Percentiles rank a stretch among this genome's conserved stretches.
These are phyloP conservation scores for Trypoxylon attenuatum DNA, from an alignment of 2,888 invertebrate species.

Conservation along the genomic window DNA sequence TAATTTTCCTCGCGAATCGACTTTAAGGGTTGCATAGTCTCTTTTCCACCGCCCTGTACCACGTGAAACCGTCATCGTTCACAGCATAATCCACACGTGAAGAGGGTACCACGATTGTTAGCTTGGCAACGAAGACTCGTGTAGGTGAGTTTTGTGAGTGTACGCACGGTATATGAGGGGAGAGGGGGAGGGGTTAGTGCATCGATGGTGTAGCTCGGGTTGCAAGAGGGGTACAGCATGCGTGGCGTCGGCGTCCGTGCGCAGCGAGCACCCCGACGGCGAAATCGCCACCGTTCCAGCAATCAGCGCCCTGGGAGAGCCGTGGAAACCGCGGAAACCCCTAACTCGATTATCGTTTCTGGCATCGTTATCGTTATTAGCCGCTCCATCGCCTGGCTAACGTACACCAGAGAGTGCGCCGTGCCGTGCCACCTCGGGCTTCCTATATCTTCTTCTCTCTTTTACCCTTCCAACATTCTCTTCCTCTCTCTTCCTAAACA, in stretches of 20 bases:
- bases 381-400: constrained; percentile 60
- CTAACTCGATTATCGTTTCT: constrained; percentile 66
- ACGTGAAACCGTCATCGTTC: too few species aligned
- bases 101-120: too few species aligned
- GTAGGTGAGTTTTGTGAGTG: too few species aligned
- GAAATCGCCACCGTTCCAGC: constrained; percentile 59
- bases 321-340: constrained; percentile 66
- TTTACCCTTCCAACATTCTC: not conserved
- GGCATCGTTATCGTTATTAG: constrained; percentile 69
- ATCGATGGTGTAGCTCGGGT: constrained; percentile 13
- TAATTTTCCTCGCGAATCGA: too few species aligned
- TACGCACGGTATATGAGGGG: constrained; percentile 4
- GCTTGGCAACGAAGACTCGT: too few species aligned
- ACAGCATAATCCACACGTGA: too few species aligned
- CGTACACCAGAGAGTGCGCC: constrained; percentile 14
- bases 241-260: constrained; percentile 18
- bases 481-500: not conserved
- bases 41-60: too few species aligned
- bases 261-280: constrained; percentile 41
- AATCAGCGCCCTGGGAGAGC: constrained; percentile 65
- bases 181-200: constrained; percentile 3
- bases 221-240: constrained; percentile 12
- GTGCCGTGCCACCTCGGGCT: constrained; percentile 2
- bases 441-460: not conserved
- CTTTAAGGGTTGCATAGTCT: too few species aligned